Base-by-base conservation (phyloP, 2,797 vertebrate genomes). In the Pyrrhura leucotis region DNA sequence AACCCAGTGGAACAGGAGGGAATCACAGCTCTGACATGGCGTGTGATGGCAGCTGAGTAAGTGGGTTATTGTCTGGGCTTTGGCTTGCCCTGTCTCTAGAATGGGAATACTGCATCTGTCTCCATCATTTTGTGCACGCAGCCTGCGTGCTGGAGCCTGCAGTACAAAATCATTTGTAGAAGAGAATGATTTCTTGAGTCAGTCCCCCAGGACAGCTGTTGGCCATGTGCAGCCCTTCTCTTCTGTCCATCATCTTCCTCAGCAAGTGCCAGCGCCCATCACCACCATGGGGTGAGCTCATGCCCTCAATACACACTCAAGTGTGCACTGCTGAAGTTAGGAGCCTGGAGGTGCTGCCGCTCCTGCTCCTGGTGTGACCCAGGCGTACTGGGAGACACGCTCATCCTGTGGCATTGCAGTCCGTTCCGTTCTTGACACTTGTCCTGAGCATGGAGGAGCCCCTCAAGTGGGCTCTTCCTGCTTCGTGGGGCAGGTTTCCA, bases 11-110 rank as follows among this genome's bases (percentile, higher is more conserved):
- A 19, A 25, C 44, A 1, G 0, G 33, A 42, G 61, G 7, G 39
- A 14, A 28, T 92, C 40, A 10, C 18, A 9, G 45, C 37, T 75
- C 42, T 22, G 67, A 37, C 4, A 0, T 13, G 6, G 12, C 47
- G 33, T 0, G 0, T 33, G 45, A 33, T 85, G 81, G n/a, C 8
- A 4, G 44, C 47, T 0, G 1, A 6, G 35, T 2, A 2, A 18
- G 26, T 28, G 63, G 25, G 15, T 78, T 37, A 0, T 66, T n/a
- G 48, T 77, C 77, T 69, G 62, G 12, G 5, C 8, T 62, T 66
- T 14, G 39, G 9, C 20, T 40, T 40, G 31, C 40, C 31, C 19
- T 12, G 2, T 33, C 51, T 67, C 25, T 33, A 26, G 20, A 25
- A 23, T 3, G 6, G 63, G 19, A 58, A 7, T 16, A 1, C 15